These are phyloP conservation scores for Python bivittatus DNA, from an alignment of 2,113 vertebrate species.

Conservation along the genomic window DNA sequence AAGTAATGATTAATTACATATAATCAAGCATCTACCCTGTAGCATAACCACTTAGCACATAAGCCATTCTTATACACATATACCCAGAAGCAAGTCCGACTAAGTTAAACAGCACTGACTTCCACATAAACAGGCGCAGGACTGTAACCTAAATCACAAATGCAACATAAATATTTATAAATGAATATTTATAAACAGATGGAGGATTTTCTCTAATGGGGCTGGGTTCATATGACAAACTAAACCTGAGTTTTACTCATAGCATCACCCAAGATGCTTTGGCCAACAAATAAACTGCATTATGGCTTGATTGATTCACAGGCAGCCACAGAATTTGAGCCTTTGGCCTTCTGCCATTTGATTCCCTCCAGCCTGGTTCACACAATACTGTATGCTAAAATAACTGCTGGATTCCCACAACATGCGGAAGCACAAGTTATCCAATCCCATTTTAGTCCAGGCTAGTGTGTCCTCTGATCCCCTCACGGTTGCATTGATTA, in stretches of 20 bases:
- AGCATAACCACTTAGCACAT: background rate
- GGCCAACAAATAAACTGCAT: background rate
- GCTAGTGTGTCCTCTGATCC: background rate
- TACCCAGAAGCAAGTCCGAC: background rate
- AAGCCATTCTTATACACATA: background rate
- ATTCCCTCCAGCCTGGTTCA: background rate
- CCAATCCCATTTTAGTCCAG: background rate
- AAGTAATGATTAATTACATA: background rate
- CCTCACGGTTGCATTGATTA: background rate
- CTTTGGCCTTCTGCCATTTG: background rate
- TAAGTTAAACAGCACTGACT: no score
- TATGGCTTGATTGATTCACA: background rate
- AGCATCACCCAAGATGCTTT: background rate
- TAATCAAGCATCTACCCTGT: background rate
- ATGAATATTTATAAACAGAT: background rate
- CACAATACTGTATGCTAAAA: background rate
- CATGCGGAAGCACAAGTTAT: background rate
- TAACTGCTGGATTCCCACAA: background rate
- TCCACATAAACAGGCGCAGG: background rate
- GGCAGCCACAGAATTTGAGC: background rate
- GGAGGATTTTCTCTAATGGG: background rate
- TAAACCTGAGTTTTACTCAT: background rate
- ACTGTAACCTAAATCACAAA: background rate
- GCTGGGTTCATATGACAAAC: background rate
- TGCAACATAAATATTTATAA: background rate